Conservation (phyloP, 1,140 invertebrate genomes). For the Drosophila serrata region DNA sequence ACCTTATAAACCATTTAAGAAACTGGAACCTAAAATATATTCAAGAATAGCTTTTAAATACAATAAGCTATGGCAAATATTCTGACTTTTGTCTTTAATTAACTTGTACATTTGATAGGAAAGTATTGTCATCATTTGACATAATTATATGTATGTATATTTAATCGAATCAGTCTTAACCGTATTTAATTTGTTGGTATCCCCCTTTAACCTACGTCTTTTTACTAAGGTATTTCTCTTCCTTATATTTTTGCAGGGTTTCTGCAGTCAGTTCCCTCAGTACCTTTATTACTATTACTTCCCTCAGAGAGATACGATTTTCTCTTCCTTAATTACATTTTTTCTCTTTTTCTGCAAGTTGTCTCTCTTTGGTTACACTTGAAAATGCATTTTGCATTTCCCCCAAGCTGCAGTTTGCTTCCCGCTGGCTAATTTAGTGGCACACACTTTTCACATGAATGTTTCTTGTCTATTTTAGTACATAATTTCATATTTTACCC, state of each 20-base stretch:
- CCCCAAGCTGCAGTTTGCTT: neutral
- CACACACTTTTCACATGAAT: slow-evolving; percentile 29
- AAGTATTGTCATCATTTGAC: neutral
- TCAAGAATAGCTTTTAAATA: neutral
- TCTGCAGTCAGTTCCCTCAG: neutral
- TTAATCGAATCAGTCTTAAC: neutral
- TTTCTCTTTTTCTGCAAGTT: slow-evolving; percentile 21
- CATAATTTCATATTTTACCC: slow-evolving; percentile 39
- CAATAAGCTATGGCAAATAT: neutral
- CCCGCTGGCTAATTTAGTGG: slow-evolving; percentile 41
- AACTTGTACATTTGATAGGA: neutral
- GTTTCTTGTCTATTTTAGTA: slow-evolving; percentile 32
- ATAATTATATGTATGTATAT: neutral
- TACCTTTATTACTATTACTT: neutral
- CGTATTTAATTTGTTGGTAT: neutral
- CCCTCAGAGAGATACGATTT: neutral
- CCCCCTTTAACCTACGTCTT: neutral
- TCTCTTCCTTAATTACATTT: slow-evolving; percentile 13
- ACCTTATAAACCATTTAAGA: neutral
- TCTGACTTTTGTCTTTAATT: neutral
- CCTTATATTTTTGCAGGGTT: slow-evolving; percentile 6
- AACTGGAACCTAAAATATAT: slow-evolving; percentile 2
- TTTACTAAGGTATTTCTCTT: slow-evolving; percentile 7
- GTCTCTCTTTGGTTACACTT: slow-evolving; percentile 39
- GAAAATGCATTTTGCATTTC: slow-evolving; percentile 30